Conservation (phyloP, 2,888 invertebrate genomes). For the Trachelus iudaicus region DNA sequence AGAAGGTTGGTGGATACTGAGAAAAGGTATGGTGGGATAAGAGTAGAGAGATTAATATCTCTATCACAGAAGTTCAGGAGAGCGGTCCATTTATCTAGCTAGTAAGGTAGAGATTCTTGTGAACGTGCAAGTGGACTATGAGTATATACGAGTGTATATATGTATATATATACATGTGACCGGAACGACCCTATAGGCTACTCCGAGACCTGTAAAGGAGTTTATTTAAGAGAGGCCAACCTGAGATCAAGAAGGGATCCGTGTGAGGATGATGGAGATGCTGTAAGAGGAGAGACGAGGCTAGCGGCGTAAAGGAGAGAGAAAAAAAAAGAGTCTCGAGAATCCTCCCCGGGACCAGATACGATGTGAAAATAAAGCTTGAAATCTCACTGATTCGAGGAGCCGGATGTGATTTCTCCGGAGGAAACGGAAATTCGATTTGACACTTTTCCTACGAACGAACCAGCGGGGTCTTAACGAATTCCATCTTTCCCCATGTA, state of each 20-base stretch:
- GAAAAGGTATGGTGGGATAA: constrained; percentile 12
- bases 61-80: constrained; percentile 57
- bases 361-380: constrained; percentile 6
- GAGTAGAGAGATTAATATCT: constrained; percentile 59
- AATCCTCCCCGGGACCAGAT: constrained; percentile 10
- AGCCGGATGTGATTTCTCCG: constrained; percentile 38
- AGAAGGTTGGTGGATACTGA: constrained; percentile 7
- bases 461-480: constrained; percentile 33
- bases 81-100: constrained; percentile 55
- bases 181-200: background rate
- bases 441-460: constrained; percentile 32
- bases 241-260: constrained; percentile 10
- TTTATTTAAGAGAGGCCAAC: constrained; percentile 46
- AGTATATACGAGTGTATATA: background rate
- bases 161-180: background rate
- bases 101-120: constrained; percentile 28
- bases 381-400: constrained; percentile 33
- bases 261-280: constrained; percentile 13
- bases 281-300: constrained; percentile 18
- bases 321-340: constrained; percentile 17
- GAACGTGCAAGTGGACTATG: background rate
- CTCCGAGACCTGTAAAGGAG: constrained; percentile 30
- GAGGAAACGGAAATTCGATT: constrained; percentile 46
- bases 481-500: constrained; percentile 24
- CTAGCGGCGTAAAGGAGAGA: constrained; percentile 25